These are phyloP conservation scores for Tenthredo mesomela DNA, from an alignment of 2,888 invertebrate species.

Conservation along the genomic window DNA sequence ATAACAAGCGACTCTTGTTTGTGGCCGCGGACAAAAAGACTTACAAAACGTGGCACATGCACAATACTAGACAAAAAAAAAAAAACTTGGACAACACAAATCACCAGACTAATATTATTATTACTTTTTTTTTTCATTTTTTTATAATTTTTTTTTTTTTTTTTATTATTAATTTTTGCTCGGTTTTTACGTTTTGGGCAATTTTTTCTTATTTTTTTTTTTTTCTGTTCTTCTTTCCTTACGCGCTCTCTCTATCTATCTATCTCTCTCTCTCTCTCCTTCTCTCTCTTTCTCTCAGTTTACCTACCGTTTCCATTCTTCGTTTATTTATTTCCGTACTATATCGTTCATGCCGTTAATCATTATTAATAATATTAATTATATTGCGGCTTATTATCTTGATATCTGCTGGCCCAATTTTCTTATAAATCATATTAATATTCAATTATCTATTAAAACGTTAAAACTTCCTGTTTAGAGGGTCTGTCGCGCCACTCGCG, in stretches of 20 bases:
- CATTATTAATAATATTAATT: slow-evolving; percentile 42
- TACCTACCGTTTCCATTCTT: neutral
- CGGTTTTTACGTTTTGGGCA: neutral
- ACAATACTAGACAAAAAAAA: slow-evolving; percentile 73
- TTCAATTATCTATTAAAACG: slow-evolving; percentile 75
- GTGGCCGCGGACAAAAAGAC: slow-evolving; percentile 74
- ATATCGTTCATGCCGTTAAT: neutral
- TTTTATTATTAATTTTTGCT: slow-evolving; percentile 55
- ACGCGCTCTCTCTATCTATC: neutral
- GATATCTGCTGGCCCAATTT: slow-evolving; percentile 71
- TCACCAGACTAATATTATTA: slow-evolving; percentile 71
- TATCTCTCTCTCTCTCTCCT: neutral
- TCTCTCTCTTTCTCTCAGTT: neutral
- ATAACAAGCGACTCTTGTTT: slow-evolving; percentile 72
- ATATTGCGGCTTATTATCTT: slow-evolving; percentile 65
- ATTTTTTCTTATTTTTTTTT: neutral
- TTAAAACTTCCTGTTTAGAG: slow-evolving; percentile 73
- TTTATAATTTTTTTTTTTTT: slow-evolving; percentile 50
- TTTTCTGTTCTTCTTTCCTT: slow-evolving; percentile 17
- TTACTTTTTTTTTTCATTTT: slow-evolving; percentile 55
- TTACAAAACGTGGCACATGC: slow-evolving; percentile 76
- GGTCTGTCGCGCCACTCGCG: slow-evolving; percentile 67
- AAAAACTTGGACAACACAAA: slow-evolving; percentile 75
- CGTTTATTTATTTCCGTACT: neutral
- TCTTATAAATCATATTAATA: slow-evolving; percentile 71